These are phyloP conservation scores for Eutrigla gurnardus DNA, from an alignment of 2,797 vertebrate species.

Conservation along the genomic window DNA sequence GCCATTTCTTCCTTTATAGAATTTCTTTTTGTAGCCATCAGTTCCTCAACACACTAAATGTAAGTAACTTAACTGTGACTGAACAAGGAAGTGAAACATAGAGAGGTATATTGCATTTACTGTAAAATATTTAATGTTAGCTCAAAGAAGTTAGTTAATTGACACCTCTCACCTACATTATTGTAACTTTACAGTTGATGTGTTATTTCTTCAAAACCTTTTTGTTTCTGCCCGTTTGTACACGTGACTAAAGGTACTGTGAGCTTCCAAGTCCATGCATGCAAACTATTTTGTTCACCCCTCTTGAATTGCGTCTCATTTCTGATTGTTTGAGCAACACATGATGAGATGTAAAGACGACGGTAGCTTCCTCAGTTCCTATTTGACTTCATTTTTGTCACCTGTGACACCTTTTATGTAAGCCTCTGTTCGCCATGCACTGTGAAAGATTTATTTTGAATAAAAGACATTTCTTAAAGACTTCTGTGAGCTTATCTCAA, in stretches of 20 bases:
- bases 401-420: conserved; percentile 11
- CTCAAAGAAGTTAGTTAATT: not conserved
- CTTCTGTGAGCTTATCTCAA: not conserved
- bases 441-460: conserved; percentile 62
- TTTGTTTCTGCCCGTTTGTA: conserved; percentile 10
- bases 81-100: conserved; percentile 24
- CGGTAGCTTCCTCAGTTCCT: conserved; percentile 6
- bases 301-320: conserved; percentile 6
- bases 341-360: conserved; percentile 11
- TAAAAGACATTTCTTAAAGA: conserved; percentile 56
- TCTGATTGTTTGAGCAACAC: not conserved
- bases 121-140: not conserved
- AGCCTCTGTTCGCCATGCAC: conserved; percentile 39
- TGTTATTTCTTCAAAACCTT: conserved; percentile 11
- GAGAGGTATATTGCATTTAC: not conserved
- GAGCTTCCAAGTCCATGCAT: conserved; percentile 14
- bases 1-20: not conserved
- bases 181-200: conserved; percentile 1
- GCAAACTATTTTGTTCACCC: not conserved
- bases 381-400: conserved; percentile 1
- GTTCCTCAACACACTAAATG: not conserved
- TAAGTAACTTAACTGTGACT: conserved; percentile 4
- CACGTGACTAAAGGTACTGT: conserved; percentile 9
- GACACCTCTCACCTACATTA: not conserved
- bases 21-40: no score